These are phyloP conservation scores for Mormyrus lacerda DNA, from an alignment of 2,113 vertebrate genomes.

Conservation along the genomic window DNA sequence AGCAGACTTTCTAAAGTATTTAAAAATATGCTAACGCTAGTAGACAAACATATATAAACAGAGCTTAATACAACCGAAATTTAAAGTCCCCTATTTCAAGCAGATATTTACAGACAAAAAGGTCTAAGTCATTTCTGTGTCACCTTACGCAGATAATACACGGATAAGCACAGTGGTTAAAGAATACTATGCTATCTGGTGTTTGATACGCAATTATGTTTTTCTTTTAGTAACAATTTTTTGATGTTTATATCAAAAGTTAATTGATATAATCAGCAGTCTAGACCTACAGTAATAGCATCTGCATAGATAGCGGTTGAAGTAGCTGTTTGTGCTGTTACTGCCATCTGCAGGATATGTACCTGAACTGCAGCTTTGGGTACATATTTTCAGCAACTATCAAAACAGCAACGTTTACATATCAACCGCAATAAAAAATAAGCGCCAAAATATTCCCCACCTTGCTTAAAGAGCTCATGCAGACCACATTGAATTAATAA, in stretches of 20 bases:
- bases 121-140: not conserved
- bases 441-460: not conserved
- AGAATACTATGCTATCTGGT: not conserved
- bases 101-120: not conserved
- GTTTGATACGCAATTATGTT: not conserved
- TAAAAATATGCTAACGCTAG: not conserved
- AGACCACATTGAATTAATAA: not conserved
- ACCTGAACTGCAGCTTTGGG: not conserved
- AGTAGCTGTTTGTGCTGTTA: not conserved
- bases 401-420: not conserved
- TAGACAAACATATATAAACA: not conserved
- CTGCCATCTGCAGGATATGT: conserved; percentile 21
- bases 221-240: not conserved
- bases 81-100: not conserved
- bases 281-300: not conserved
- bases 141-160: not conserved
- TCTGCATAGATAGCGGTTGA: not conserved
- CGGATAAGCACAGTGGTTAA: not conserved
- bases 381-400: not conserved
- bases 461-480: not conserved
- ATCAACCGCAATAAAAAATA: not conserved
- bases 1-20: not conserved
- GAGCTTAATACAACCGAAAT: not conserved
- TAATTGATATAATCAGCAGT: not conserved
- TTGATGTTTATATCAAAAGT: not conserved